Percentiles rank a stretch among this genome's conserved stretches.
Evolutionary conservation across 2,888 invertebrate species (phyloP).

Genomic region (Antheraea yamamai): DNA sequence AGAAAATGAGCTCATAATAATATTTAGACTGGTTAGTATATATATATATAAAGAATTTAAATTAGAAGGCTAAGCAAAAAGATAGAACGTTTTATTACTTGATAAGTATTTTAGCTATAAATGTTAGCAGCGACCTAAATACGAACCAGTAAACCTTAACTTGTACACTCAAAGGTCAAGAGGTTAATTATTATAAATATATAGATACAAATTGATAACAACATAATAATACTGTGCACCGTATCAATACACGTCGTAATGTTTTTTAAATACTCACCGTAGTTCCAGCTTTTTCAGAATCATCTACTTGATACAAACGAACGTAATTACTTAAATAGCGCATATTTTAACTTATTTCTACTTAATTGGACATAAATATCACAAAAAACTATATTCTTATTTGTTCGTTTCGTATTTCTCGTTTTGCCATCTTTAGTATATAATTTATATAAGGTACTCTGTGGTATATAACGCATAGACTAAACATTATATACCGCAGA

Average conservation of each 20-base stretch:
- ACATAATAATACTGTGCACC: neutral
- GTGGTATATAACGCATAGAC: too few relatives aligned
- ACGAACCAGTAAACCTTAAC: constrained; percentile 3
- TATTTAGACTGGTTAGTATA: neutral
- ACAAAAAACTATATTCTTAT: neutral
- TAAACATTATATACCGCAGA: too few relatives aligned
- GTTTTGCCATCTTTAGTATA: neutral
- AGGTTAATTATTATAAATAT: constrained; percentile 12
- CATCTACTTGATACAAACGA: neutral
- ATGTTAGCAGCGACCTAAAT: constrained; percentile 5
- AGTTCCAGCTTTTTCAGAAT: constrained; percentile 2
- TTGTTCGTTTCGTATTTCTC: neutral
- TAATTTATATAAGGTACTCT: too few relatives aligned
- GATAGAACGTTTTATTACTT: neutral
- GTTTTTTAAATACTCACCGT: constrained; percentile 6
- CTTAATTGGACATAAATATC: neutral
- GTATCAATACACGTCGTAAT: neutral
- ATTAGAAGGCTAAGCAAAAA: neutral
- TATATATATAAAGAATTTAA: neutral
- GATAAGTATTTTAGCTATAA: neutral
- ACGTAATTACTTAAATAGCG: constrained; percentile 7
- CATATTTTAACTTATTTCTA: constrained; percentile 1
- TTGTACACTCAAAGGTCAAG: neutral
- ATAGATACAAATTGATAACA: constrained; percentile 7
- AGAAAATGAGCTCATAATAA: too few relatives aligned